Conservation (phyloP, 1,140 invertebrate genomes). For the Drosophila pachea region DNA sequence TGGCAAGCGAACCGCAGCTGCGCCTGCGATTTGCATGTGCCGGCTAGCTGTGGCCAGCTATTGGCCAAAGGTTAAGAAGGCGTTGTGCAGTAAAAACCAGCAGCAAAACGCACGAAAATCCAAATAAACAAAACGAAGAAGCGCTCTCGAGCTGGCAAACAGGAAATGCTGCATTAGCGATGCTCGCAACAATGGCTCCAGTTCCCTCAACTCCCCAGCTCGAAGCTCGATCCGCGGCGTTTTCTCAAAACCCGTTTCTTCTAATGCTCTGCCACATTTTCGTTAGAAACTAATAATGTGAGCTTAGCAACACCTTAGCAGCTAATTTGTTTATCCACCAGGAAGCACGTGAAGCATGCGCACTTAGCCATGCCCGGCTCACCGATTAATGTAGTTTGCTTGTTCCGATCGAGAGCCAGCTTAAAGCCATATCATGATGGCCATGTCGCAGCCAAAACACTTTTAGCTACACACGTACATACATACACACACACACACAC, state of each 20-base stretch:
- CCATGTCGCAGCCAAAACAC: conserved; percentile 9
- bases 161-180: conserved; percentile 29
- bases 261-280: background rate
- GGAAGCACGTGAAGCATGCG: conserved; percentile 6
- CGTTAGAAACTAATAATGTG: conserved; percentile 35
- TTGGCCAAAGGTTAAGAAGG: conserved; percentile 49
- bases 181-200: background rate
- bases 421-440: conserved; percentile 2
- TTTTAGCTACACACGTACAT: background rate
- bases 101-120: conserved; percentile 33
- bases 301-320: conserved; percentile 39
- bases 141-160: conserved; percentile 2
- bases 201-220: background rate
- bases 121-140: conserved; percentile 2
- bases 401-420: conserved; percentile 1
- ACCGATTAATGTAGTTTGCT: background rate
- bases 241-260: conserved; percentile 26
- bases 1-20: too few relatives aligned
- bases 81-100: conserved; percentile 12
- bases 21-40: conserved; percentile 14
- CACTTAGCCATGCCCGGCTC: conserved; percentile 19
- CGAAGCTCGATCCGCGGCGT: conserved; percentile 12
- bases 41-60: conserved; percentile 8
- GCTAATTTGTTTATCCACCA: conserved; percentile 18
- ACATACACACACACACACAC: too few relatives aligned